A percentile compares a stretch with the other conserved stretches of the same genome.
Evolutionary conservation across 2,888 invertebrate species (phyloP).

Genomic region (Frankliniella fusca): DNA sequence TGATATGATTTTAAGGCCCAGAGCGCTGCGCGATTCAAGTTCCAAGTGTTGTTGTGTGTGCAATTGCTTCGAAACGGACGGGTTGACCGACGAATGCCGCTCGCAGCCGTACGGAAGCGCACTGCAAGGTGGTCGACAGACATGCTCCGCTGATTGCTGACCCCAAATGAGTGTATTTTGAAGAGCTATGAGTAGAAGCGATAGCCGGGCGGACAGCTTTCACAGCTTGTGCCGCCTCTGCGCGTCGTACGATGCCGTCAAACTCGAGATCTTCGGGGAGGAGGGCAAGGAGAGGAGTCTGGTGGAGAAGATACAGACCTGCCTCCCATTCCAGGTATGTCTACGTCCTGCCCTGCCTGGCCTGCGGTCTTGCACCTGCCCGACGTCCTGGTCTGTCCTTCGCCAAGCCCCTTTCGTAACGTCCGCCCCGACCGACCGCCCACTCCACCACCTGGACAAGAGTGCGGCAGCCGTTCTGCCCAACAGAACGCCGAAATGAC

Average conservation of each 20-base stretch:
- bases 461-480: background rate
- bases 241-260: constrained; percentile 50
- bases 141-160: constrained; percentile 38
- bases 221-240: constrained; percentile 50
- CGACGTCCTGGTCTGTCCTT: constrained; percentile 16
- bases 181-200: constrained; percentile 30
- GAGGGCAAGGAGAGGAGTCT: constrained; percentile 50
- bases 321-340: constrained; percentile 50
- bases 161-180: constrained; percentile 30
- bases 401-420: constrained; percentile 27
- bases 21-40: background rate
- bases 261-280: constrained; percentile 50
- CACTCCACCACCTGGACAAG: background rate
- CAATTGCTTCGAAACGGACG: background rate
- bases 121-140: constrained; percentile 20
- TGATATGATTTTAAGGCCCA: background rate
- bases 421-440: constrained; percentile 3
- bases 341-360: background rate
- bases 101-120: constrained; percentile 11
- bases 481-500: too few species aligned
- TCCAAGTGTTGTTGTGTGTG: background rate
- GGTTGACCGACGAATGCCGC: background rate
- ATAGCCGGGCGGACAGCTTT: constrained; percentile 43
- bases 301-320: constrained; percentile 50
- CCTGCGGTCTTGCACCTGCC: constrained; percentile 24